phyloP scores from a whole-genome alignment of 2,888 invertebrate species.

The Drosophila siamana region DNA sequence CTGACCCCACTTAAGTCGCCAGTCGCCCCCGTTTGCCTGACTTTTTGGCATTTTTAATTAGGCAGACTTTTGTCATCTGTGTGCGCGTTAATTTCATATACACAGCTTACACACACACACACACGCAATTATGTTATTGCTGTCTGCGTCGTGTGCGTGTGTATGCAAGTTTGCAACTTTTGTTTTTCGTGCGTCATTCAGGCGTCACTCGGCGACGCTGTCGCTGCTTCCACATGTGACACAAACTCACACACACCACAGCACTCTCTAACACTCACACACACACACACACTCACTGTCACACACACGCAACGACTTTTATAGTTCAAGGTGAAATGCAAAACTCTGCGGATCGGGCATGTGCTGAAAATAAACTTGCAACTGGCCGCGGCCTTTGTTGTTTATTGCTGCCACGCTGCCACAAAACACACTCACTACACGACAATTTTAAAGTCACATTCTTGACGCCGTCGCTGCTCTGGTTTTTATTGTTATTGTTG shows the following conservation, averaged over 20 bases:
- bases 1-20: conserved; percentile 53
- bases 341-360: conserved; percentile 58
- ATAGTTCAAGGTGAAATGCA: conserved; percentile 83
- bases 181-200: conserved; percentile 64
- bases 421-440: conserved; percentile 36
- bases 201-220: conserved; percentile 55
- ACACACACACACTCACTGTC: conserved; percentile 20
- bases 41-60: conserved; percentile 82
- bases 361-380: conserved; percentile 57
- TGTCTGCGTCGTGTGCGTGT: conserved; percentile 26
- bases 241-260: conserved; percentile 29
- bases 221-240: conserved; percentile 22
- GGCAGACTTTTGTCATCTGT: conserved; percentile 60
- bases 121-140: conserved; percentile 2
- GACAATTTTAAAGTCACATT: conserved; percentile 53
- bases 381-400: conserved; percentile 57
- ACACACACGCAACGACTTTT: conserved; percentile 38
- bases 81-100: conserved; percentile 40
- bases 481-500: conserved; percentile 15
- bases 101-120: conserved; percentile 1
- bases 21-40: conserved; percentile 46
- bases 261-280: no score
- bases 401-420: conserved; percentile 45
- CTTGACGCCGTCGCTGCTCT: conserved; percentile 24
- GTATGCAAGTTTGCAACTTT: conserved; percentile 57